Percentiles rank a stretch among this genome's conserved stretches.
phyloP scores from a whole-genome alignment of 2,888 invertebrate genomes.

The Andrena trimmerana region DNA sequence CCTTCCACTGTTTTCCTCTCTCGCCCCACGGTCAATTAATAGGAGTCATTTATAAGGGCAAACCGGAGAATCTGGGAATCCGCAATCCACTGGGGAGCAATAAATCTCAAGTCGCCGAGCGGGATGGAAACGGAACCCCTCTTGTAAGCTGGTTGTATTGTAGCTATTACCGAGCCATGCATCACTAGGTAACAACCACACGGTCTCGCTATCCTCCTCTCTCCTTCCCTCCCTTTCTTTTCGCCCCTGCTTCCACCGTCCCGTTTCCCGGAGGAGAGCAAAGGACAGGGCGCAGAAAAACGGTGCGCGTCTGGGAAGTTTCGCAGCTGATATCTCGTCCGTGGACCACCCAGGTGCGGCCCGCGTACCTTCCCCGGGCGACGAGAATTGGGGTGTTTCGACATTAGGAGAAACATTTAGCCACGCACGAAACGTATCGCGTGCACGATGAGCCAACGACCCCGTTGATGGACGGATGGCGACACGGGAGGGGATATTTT shows the following conservation, averaged over 20 bases:
- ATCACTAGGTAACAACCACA: conserved; percentile 84
- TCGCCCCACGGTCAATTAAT: conserved; percentile 82
- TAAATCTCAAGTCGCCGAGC: conserved; percentile 83
- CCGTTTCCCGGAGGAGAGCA: conserved; percentile 76
- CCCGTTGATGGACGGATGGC: conserved; percentile 36
- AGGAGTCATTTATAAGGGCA: conserved; percentile 84
- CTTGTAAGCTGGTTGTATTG: conserved; percentile 85
- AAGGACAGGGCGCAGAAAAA: conserved; percentile 83
- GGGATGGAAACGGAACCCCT: conserved; percentile 81
- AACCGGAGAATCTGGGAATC: conserved; percentile 84
- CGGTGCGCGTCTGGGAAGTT: conserved; percentile 79
- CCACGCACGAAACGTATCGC: conserved; percentile 51
- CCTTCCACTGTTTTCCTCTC: conserved; percentile 48
- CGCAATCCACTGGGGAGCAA: conserved; percentile 82
- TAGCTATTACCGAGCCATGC: conserved; percentile 85
- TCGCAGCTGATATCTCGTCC: conserved; percentile 80
- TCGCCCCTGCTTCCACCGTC: conserved; percentile 54
- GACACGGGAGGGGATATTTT: conserved; percentile 1
- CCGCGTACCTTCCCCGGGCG: conserved; percentile 39
- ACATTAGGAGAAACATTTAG: conserved; percentile 62
- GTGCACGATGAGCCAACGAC: conserved; percentile 39
- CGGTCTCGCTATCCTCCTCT: conserved; percentile 72
- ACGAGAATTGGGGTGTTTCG: conserved; percentile 40
- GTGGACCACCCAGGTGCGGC: conserved; percentile 82
- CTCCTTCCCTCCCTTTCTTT: conserved; percentile 50